Evolutionary conservation across 2,888 invertebrate species (phyloP), one percentile per base, ranked within the genome.

Genomic region (Branchinecta sandiegonensis): DNA sequence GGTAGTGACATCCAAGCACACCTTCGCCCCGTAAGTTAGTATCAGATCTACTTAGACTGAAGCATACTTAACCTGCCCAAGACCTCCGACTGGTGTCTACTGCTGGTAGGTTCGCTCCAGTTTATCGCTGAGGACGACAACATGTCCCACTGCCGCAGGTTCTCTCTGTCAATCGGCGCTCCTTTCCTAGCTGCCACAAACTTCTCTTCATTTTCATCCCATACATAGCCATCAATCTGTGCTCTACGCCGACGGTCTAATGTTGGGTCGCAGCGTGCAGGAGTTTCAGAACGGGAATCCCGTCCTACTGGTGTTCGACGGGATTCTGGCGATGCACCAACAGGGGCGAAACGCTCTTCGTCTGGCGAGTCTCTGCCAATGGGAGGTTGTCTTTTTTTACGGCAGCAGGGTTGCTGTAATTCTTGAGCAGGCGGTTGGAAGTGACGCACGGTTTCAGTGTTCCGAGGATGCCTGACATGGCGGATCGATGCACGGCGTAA

Each of bases 71-170:
- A 56, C n/a, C 56, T 56, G 10, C 14, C 9, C n/a, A 56, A n/a
- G 17, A 17, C 14, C 56, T 56, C 56, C 1, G 8, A 8, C 56
- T 17, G 56, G 14, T 14, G 56, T 17, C 56, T 56, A 56, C n/a
- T 56, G 17, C 14, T n/a, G n/a, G 56, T 8, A n/a, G 17, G 14
- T 56, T 56, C 56, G 56, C 9, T 56, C 56, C 56, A 56, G 17
- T 56, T 56, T 17, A 74, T 70, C 7, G 86, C 81, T 72, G 85
- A 90, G 81, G 90, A 90, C 70, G 90, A 90, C 85, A 90, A 84
- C 74, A 90, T 83, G 80, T 90, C 90, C 90, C 90, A 90, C 76
- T 90, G 90, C 68, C 90, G 83, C 74, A 90, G 82, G 73, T 88
- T 90, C 80, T 90, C 90, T 74, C 90, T 84, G 80, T 90, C 90